phyloP scores from a whole-genome alignment of 2,888 invertebrate genomes.

The Trichacis sp. region DNA sequence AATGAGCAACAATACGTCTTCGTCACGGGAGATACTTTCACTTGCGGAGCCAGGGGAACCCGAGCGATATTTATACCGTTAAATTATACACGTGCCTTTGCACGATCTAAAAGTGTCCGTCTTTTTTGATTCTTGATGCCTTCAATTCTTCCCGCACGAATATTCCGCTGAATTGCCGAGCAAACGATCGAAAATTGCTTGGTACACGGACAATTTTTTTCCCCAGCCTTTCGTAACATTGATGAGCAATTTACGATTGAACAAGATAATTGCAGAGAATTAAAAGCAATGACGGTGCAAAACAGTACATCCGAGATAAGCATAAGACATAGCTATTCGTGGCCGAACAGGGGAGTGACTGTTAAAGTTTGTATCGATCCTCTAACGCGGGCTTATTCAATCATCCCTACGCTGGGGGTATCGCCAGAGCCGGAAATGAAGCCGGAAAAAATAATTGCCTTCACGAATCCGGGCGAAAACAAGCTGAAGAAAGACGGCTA shows the following conservation, averaged over 20 bases:
- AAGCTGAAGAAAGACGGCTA: background rate
- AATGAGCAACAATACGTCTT: background rate
- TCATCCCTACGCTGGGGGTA: constrained; percentile 50
- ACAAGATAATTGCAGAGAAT: no score
- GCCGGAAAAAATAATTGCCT: constrained; percentile 7
- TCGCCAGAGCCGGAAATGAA: constrained; percentile 1
- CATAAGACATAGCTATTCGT: constrained; percentile 60
- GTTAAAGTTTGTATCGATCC: constrained; percentile 58
- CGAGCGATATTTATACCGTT: background rate
- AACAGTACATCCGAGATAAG: constrained; percentile 38
- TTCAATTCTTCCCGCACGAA: background rate
- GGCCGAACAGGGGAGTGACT: constrained; percentile 55
- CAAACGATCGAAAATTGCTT: no score
- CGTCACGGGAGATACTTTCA: background rate
- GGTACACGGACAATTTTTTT: no score
- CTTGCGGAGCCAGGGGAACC: background rate
- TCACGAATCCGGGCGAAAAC: background rate
- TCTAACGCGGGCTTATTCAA: constrained; percentile 56
- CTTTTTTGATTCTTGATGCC: background rate
- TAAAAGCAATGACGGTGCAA: constrained; percentile 43
- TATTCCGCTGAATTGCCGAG: no score
- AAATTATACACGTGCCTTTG: background rate
- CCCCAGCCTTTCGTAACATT: background rate
- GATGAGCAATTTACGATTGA: background rate
- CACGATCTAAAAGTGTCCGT: background rate